Evolutionary conservation across 1,140 invertebrate species (phyloP), one percentile per base, ranked within the genome.

Genomic region (Pseudobourletiella spinata): DNA sequence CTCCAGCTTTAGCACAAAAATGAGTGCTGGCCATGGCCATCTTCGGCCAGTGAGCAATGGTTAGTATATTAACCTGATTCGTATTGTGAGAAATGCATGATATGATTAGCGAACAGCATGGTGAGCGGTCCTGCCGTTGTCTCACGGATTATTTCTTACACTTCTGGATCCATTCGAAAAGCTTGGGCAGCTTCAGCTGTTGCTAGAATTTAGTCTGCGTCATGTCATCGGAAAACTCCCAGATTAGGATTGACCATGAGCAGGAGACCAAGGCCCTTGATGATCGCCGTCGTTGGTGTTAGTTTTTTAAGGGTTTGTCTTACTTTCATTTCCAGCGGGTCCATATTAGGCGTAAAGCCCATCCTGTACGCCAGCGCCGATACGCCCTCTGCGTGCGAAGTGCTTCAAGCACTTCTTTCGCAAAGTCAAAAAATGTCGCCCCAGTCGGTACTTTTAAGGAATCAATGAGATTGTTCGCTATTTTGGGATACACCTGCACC

Each of bases 241-340:
- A 85, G 77, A 59, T 80, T 82, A 39, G 82, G 78, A 73, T 86
- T 85, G 28, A 80, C 80, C 0, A 84, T 83, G 35, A 86, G 78
- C 14, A 86, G 71, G 1, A 79, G 79, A 2, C 85, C 85, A 24
- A 77, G 73, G 2, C 78, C 78, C 26, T 77, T 67, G 2, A 82
- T 78, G 24, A 86, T 71, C 55, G 75, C 78, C 16, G 32, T 54
- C 2, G 52, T 8, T 25, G 14, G 18, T 25, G 14, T 42, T 4
- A 20, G 6, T 15, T 26, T 3, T 58, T 2, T 46, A 24, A 68
- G 29, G 50, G 50, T 14, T 32, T 55, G 69, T 79, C 76, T 68
- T 80, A 60, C 48, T 43, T 24, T 59, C 57, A 60, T 62, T 20
- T 25, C 26, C 18, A 59, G 29, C 0, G 32, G 32, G 25, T 61